Conservation (phyloP, 53 echinoderm and acorn worm species). For the Mesocentrotus franciscanus region DNA sequence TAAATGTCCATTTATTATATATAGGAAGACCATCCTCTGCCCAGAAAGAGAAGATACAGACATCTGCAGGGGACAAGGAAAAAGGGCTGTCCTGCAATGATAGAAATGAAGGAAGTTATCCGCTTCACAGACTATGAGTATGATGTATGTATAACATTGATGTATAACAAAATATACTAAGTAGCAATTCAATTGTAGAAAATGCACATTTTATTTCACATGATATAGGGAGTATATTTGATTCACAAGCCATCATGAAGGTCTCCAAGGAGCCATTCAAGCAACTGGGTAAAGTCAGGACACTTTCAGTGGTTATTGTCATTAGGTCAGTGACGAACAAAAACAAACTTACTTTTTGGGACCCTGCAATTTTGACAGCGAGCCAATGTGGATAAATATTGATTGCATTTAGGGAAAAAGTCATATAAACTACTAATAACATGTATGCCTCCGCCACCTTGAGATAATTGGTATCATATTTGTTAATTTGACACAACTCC, state of each 20-base stretch:
- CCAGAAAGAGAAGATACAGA: constrained; percentile 34
- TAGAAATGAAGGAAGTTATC: constrained; percentile 50
- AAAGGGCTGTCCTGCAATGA: constrained; percentile 38
- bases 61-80: background rate
- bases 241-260: constrained; percentile 15
- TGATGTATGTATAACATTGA: constrained; percentile 27
- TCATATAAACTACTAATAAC: background rate
- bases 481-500: too few relatives aligned
- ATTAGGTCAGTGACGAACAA: background rate
- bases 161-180: background rate
- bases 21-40: constrained; percentile 44
- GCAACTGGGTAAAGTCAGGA: background rate
- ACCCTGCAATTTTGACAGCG: background rate
- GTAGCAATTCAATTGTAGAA: constrained; percentile 14
- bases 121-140: constrained; percentile 36
- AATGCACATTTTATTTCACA: background rate
- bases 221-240: background rate
- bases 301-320: background rate
- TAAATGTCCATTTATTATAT: constrained; percentile 25
- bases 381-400: background rate
- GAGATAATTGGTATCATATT: background rate
- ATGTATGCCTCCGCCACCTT: background rate
- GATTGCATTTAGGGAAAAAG: background rate
- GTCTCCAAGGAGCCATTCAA: background rate
- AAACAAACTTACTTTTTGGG: background rate